A percentile compares a stretch with the other conserved stretches of the same genome.
These are phyloP conservation scores for Leptothorax acervorum DNA, from an alignment of 2,888 invertebrate species.

Conservation along the genomic window DNA sequence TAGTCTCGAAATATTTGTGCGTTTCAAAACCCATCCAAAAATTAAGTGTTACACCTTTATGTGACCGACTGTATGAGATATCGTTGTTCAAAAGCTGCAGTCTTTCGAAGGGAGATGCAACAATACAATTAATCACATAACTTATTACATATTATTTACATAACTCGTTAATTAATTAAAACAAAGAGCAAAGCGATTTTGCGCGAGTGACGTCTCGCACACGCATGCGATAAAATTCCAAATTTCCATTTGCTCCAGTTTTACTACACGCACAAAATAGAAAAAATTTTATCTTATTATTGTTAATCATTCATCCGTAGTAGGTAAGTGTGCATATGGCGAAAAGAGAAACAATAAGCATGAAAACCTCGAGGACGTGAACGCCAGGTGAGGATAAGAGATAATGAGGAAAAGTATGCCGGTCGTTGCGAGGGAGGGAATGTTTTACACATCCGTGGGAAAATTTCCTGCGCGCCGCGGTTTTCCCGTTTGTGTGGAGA, in stretches of 20 bases:
- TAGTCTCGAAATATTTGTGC: no score
- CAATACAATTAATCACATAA: not conserved
- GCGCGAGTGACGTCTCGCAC: no score
- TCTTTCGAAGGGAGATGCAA: not conserved
- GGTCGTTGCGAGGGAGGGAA: slow-evolving; percentile 22
- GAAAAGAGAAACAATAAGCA: slow-evolving; percentile 2
- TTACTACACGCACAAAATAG: not conserved
- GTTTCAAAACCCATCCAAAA: no score
- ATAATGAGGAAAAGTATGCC: slow-evolving; percentile 51
- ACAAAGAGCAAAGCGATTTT: no score
- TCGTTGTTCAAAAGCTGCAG: not conserved
- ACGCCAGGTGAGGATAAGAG: slow-evolving; percentile 38
- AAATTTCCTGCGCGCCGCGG: slow-evolving; percentile 38
- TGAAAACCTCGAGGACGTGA: not conserved
- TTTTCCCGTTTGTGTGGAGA: slow-evolving; percentile 48
- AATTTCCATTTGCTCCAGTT: not conserved
- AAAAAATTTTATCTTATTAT: not conserved
- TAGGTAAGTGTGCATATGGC: not conserved
- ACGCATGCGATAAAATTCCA: not conserved
- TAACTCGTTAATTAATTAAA: not conserved
- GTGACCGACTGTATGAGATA: no score
- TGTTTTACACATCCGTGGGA: slow-evolving; percentile 59
- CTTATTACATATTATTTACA: not conserved
- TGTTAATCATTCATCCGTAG: not conserved
- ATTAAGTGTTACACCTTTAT: no score